Percentiles rank a stretch among this genome's conserved stretches.
Conservation (phyloP, 2,888 invertebrate species). For the Macaria liturata region DNA sequence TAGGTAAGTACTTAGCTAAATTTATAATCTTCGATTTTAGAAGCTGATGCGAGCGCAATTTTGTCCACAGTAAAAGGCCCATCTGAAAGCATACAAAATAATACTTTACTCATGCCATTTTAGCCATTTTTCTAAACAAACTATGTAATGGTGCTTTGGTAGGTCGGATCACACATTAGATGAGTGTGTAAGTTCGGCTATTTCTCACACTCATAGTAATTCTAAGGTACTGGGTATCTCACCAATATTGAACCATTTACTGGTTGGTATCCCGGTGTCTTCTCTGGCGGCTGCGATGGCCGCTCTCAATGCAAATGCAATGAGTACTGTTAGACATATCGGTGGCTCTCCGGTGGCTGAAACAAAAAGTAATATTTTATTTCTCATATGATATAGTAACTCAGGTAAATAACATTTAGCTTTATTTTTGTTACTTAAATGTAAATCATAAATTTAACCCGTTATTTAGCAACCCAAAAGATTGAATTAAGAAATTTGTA, state of each 20-base stretch:
- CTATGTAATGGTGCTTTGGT: too few relatives aligned
- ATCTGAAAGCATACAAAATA: slow-evolving; percentile 51
- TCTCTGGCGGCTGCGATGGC: slow-evolving; percentile 84
- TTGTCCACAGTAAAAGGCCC: slow-evolving; percentile 71
- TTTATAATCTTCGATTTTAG: slow-evolving; percentile 43
- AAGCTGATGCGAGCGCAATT: slow-evolving; percentile 39
- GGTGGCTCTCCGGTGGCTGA: slow-evolving; percentile 79
- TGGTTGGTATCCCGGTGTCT: slow-evolving; percentile 78
- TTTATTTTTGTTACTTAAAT: too few relatives aligned
- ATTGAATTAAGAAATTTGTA: neutral
- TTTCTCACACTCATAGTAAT: neutral
- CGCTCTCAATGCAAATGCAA: slow-evolving; percentile 84
- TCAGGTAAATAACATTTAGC: too few relatives aligned
- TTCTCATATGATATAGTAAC: too few relatives aligned
- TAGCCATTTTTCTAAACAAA: too few relatives aligned
- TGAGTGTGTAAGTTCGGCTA: neutral
- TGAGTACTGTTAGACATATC: slow-evolving; percentile 64
- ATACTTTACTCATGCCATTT: slow-evolving; percentile 15
- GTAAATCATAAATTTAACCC: neutral
- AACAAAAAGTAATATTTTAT: slow-evolving; percentile 16
- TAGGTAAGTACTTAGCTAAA: slow-evolving; percentile 30
- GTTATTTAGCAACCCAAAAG: neutral
- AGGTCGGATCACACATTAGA: slow-evolving; percentile 28
- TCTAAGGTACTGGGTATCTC: slow-evolving; percentile 26
- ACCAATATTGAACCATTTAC: slow-evolving; percentile 84